Evolutionary conservation across 2,888 invertebrate genomes (phyloP).

Genomic region (Amphipyra tragopoginis): DNA sequence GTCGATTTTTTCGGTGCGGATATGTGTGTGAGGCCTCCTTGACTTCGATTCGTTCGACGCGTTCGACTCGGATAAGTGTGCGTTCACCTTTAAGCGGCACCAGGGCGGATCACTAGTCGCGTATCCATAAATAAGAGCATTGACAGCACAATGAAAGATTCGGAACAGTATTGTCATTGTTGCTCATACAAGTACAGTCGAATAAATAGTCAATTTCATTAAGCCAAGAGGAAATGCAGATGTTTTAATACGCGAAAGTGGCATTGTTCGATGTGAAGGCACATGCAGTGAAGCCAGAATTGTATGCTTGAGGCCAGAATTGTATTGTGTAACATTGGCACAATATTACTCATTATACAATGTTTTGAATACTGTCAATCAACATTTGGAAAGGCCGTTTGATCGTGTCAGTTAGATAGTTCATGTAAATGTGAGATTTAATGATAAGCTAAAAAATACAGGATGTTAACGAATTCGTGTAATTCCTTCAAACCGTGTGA

Average conservation of each 20-base stretch:
- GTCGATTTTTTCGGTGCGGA: no score
- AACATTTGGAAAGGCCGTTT: slow-evolving; percentile 12
- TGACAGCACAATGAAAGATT: slow-evolving; percentile 45
- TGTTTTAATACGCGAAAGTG: slow-evolving; percentile 43
- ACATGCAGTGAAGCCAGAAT: slow-evolving; percentile 14
- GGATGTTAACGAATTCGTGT: no score
- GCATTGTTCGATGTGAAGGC: slow-evolving; percentile 21
- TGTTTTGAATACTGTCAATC: slow-evolving; percentile 19
- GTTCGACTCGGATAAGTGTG: no score
- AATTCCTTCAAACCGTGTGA: no score
- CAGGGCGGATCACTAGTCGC: neutral
- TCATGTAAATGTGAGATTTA: no score
- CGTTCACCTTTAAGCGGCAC: no score
- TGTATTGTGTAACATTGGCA: slow-evolving; percentile 12
- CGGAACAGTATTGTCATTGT: slow-evolving; percentile 29
- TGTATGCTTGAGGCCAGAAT: slow-evolving; percentile 1
- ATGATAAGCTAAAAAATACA: neutral
- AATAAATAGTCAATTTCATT: slow-evolving; percentile 35
- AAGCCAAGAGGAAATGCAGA: slow-evolving; percentile 40
- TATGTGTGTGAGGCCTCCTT: no score
- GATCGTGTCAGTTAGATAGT: slow-evolving; percentile 5
- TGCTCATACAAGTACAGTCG: slow-evolving; percentile 4
- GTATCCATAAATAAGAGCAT: slow-evolving; percentile 32
- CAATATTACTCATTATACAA: slow-evolving; percentile 3
- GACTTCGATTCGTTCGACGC: no score